These are phyloP conservation scores for Tenthredo livida DNA, from an alignment of 2,888 invertebrate genomes.

Conservation along the genomic window DNA sequence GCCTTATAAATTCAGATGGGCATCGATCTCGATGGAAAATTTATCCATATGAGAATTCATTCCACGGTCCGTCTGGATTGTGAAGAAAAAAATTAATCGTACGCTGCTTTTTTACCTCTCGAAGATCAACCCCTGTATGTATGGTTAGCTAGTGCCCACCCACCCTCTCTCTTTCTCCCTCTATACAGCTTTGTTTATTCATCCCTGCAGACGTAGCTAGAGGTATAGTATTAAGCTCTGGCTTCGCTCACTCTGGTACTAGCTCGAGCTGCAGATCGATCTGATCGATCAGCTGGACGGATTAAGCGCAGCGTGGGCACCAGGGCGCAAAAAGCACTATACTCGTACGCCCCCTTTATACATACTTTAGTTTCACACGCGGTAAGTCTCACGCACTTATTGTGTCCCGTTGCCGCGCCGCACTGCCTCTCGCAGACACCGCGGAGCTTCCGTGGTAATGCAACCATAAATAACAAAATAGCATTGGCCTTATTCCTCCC, in stretches of 20 bases:
- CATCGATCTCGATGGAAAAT: neutral
- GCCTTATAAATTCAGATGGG: neutral
- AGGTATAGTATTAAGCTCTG: slow-evolving; percentile 6
- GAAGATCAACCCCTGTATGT: neutral
- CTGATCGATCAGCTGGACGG: slow-evolving; percentile 48
- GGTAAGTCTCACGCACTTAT: slow-evolving; percentile 66
- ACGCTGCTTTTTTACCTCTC: neutral
- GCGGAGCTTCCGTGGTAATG: slow-evolving; percentile 64
- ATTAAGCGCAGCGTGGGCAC: slow-evolving; percentile 46
- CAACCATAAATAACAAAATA: slow-evolving; percentile 69
- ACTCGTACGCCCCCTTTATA: slow-evolving; percentile 59
- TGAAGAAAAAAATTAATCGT: neutral
- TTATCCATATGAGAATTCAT: neutral
- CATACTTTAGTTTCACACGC: slow-evolving; percentile 64
- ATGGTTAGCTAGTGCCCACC: neutral
- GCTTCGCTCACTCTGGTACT: slow-evolving; percentile 12
- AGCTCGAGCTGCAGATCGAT: slow-evolving; percentile 41
- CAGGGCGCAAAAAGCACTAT: slow-evolving; percentile 50
- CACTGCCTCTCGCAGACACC: slow-evolving; percentile 35
- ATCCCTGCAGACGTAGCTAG: slow-evolving; percentile 26
- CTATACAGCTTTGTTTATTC: slow-evolving; percentile 28
- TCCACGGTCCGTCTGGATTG: neutral
- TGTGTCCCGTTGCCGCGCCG: slow-evolving; percentile 55
- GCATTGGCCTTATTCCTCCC: slow-evolving; percentile 57
- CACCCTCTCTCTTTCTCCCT: neutral